These are phyloP conservation scores for Telmatherina bonti DNA, from an alignment of 2,797 vertebrate species.

Conservation along the genomic window DNA sequence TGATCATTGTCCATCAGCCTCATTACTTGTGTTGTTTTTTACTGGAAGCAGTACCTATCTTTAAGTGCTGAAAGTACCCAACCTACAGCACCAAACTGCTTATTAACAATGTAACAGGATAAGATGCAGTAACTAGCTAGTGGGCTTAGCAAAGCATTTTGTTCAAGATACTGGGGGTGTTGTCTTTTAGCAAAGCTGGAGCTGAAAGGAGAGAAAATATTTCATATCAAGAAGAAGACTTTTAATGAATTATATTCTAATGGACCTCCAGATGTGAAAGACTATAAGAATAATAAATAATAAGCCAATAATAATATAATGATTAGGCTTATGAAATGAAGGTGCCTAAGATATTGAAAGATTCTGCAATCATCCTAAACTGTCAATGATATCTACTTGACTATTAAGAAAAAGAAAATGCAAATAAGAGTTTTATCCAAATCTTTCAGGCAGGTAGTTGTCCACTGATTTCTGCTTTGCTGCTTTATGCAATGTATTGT, in stretches of 20 bases:
- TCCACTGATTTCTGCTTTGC: background rate
- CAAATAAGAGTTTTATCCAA: background rate
- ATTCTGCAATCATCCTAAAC: background rate
- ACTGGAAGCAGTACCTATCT: background rate
- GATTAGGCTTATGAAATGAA: background rate
- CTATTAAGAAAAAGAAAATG: background rate
- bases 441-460: background rate
- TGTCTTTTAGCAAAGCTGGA: background rate
- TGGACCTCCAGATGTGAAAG: background rate
- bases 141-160: background rate
- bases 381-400: background rate
- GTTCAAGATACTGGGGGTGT: background rate
- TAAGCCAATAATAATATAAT: background rate
- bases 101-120: background rate
- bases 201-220: background rate
- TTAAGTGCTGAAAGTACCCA: background rate
- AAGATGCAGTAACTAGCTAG: background rate
- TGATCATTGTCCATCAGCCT: background rate
- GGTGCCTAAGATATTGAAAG: background rate
- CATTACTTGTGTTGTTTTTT: background rate
- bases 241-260: background rate
- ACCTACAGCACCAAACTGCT: background rate
- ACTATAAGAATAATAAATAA: background rate
- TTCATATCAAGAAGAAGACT: background rate
- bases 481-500: background rate